Base-by-base conservation (phyloP, 2,113 vertebrate species). In the Oxygymnocypris stewartii region DNA sequence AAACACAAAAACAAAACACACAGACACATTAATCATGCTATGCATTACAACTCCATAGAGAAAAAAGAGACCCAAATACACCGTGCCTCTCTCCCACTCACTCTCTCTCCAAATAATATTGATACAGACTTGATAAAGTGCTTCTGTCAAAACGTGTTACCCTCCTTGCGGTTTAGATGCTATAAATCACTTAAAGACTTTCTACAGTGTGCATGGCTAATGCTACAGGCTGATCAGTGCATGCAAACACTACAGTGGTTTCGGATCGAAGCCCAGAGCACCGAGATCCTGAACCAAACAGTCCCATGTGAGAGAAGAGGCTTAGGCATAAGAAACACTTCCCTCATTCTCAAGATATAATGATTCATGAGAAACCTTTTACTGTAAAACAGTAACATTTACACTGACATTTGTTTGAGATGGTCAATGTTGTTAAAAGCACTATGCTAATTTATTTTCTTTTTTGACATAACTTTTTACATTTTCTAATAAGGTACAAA, bases 41-140 rank as follows among this genome's bases (percentile, higher is more conserved):
- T 83, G 84, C 44, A 79, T 85, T 80, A 88, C 75, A 88, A 84
- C 82, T 87, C 85, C 84, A 87, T 65, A 47, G 86, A 83, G 84
- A 85, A 85, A 88, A 69, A 63, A 69, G 35, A 79, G 65, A 47
- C 59, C 86, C 84, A 86, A 57, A 86, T 84, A 65, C 84, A 67
- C 42, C 83, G 40, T 49, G 54, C 67, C 69, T 86, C 75, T 57
- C 76, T 79, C 75, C 49, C 76, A 84, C 44, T 76, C 81, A 37
- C 49, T 84, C 75, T 79, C 78, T 67, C 59, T 65, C 75, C 75
- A 90, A 85, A 83, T 61, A 74, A 42, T 87, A 84, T 74, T 86
- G 84, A 86, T 87, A 89, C 87, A n/a, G 85, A 87, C 84, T 88
- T 84, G 76, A 89, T 87, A 82, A 79, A 82, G 40, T 81, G 79